A percentile compares a stretch with the other conserved stretches of the same genome.
Evolutionary conservation across 2,797 vertebrate species (phyloP).

Genomic region (Pangasius sanitwongsei): DNA sequence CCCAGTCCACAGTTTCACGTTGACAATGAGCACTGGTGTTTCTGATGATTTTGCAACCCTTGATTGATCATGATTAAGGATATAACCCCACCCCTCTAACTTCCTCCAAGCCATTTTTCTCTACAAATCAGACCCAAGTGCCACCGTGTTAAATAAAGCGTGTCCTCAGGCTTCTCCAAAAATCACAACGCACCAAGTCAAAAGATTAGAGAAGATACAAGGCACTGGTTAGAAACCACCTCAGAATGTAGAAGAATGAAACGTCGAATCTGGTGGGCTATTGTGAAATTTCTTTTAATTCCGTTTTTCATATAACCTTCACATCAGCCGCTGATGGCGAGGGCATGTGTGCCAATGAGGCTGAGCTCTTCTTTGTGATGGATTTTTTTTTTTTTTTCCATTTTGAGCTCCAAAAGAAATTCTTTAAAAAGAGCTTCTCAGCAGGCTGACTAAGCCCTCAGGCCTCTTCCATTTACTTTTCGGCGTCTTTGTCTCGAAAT

Average conservation of each 20-base stretch:
- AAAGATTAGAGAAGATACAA: conserved; percentile 23
- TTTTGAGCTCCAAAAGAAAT: conserved; percentile 33
- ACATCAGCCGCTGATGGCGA: conserved; percentile 28
- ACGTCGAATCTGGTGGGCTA: background rate
- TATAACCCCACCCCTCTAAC: background rate
- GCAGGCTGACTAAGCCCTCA: conserved; percentile 24
- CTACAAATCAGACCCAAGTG: background rate
- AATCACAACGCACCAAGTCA: conserved; percentile 15
- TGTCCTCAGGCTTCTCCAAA: conserved; percentile 5
- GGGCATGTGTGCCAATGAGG: background rate
- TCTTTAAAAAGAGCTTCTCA: conserved; percentile 39
- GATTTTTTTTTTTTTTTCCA: conserved; percentile 8
- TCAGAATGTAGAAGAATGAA: conserved; percentile 19
- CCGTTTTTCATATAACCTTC: conserved; percentile 38
- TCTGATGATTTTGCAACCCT: background rate
- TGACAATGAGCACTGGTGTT: background rate
- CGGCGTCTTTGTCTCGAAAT: conserved; percentile 28
- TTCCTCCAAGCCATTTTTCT: conserved; percentile 1
- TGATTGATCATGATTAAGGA: background rate
- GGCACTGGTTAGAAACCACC: background rate
- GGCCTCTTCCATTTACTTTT: conserved; percentile 34
- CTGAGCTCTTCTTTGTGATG: conserved; percentile 37
- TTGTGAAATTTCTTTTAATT: conserved; percentile 17
- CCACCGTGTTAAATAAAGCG: background rate
- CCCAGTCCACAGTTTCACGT: background rate